phyloP scores from a whole-genome alignment of 2,888 invertebrate species.

The Clistopyga incitator region DNA sequence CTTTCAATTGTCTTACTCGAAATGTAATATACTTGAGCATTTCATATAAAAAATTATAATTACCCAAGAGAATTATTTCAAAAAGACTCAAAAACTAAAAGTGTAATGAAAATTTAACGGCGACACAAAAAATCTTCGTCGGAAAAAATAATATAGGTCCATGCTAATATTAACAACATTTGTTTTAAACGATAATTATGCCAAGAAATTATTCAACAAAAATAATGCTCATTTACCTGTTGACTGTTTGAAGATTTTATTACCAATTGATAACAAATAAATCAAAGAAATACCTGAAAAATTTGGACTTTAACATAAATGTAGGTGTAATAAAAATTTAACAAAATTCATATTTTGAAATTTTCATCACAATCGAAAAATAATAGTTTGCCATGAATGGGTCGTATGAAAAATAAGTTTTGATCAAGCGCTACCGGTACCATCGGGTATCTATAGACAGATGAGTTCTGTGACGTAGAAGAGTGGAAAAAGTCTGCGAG shows the following conservation, averaged over 20 bases:
- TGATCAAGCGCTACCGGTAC: not conserved
- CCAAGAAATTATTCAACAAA: too few species aligned
- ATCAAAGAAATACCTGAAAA: not conserved
- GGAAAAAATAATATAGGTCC: not conserved
- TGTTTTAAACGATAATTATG: too few species aligned
- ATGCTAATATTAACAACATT: not conserved
- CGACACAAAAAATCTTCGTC: not conserved
- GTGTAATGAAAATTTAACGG: not conserved
- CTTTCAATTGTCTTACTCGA: not conserved
- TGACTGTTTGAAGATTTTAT: too few species aligned
- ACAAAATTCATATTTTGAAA: not conserved
- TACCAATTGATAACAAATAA: too few species aligned
- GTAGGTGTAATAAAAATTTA: too few species aligned
- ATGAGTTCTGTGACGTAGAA: constrained; percentile 57
- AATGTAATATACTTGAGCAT: not conserved
- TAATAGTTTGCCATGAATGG: not conserved
- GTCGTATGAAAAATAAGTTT: not conserved
- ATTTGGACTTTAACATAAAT: not conserved
- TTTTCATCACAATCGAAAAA: not conserved
- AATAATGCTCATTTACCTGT: too few species aligned
- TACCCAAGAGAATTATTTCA: too few species aligned
- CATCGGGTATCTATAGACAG: constrained; percentile 34
- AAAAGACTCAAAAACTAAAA: too few species aligned
- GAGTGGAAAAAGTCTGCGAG: constrained; percentile 29
- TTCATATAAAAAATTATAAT: not conserved